Percentiles rank a stretch among this genome's conserved stretches.
Evolutionary conservation across 2,113 vertebrate species (phyloP).

Genomic region (Choloepus hoffmanni): DNA sequence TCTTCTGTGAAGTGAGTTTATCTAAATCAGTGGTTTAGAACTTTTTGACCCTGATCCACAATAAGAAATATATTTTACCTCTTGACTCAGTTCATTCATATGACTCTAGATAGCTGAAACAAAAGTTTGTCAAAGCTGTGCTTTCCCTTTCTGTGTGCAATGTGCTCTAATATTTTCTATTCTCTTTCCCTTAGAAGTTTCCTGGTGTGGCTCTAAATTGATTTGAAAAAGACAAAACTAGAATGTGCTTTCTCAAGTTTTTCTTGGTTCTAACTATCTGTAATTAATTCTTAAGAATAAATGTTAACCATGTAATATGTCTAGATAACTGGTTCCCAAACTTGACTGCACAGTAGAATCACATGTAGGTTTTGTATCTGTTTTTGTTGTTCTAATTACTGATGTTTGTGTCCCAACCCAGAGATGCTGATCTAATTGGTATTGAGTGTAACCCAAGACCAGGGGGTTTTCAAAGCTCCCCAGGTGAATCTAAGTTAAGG

Average conservation of each 20-base stretch:
- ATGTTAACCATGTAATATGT: neutral
- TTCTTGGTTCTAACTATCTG: neutral
- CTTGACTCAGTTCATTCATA: neutral
- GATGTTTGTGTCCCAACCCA: neutral
- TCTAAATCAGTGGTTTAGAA: neutral
- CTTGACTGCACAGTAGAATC: neutral
- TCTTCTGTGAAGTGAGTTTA: neutral
- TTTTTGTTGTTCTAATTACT: neutral
- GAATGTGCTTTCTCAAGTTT: neutral
- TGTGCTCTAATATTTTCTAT: neutral
- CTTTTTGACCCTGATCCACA: neutral
- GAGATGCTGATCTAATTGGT: neutral
- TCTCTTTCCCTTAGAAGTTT: neutral
- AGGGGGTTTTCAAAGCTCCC: constrained; percentile 1
- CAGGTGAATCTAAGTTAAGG: neutral
- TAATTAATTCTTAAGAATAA: neutral
- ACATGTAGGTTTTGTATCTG: neutral
- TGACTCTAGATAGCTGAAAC: neutral
- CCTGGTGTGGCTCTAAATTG: neutral
- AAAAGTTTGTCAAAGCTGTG: neutral
- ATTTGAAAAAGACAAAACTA: neutral
- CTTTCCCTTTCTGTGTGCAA: neutral
- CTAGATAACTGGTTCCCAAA: neutral
- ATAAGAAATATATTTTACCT: neutral
- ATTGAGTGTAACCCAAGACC: neutral